Evolutionary conservation across 2,888 invertebrate genomes (phyloP).

Genomic region (Deroplatys truncata): DNA sequence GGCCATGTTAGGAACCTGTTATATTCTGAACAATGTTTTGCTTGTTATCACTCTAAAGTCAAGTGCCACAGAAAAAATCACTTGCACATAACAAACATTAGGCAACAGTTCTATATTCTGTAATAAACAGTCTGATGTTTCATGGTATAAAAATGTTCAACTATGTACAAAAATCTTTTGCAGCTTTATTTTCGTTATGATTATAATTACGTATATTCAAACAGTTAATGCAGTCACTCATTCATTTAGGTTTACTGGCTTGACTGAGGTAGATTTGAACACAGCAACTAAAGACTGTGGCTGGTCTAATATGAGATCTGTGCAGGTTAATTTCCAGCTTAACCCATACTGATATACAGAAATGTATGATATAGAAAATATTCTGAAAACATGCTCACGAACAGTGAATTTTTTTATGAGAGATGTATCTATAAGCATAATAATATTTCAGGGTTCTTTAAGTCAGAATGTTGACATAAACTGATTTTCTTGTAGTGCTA

Average conservation of each 20-base stretch:
- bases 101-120: conserved; percentile 28
- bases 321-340: neutral
- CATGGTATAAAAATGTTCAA: conserved; percentile 27
- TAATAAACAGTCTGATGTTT: conserved; percentile 15
- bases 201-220: conserved; percentile 22
- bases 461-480: neutral
- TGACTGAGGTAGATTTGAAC: conserved; percentile 15
- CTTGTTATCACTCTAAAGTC: conserved; percentile 10
- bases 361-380: neutral
- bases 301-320: conserved; percentile 2
- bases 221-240: conserved; percentile 14
- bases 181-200: neutral
- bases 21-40: conserved; percentile 1
- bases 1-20: conserved; percentile 26
- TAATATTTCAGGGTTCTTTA: neutral
- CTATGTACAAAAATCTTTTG: conserved; percentile 25
- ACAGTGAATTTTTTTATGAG: neutral
- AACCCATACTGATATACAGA: neutral
- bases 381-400: neutral
- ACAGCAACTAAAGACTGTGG: conserved; percentile 6
- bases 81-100: conserved; percentile 23
- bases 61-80: conserved; percentile 18
- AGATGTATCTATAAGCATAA: neutral
- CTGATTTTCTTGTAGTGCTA: neutral
- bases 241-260: conserved; percentile 1